Conservation (phyloP, 2,797 vertebrate genomes). For the Ceyx erithaca region DNA sequence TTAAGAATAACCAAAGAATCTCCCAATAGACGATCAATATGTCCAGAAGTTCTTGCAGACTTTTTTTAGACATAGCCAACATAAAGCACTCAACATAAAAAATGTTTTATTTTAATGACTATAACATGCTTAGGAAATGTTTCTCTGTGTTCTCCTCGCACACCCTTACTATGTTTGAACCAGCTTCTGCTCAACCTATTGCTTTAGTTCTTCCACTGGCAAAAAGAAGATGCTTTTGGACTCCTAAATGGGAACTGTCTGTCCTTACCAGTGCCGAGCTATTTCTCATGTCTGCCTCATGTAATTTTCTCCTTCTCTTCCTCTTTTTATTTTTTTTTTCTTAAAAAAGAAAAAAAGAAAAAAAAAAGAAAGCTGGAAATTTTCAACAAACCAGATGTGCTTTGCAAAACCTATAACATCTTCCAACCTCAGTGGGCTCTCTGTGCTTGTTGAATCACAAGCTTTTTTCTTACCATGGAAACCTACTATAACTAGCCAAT, state of each 20-base stretch:
- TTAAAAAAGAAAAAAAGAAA: background rate
- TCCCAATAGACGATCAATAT: conserved; percentile 17
- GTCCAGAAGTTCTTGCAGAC: conserved; percentile 47
- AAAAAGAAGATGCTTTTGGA: conserved; percentile 42
- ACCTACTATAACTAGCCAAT: conserved; percentile 29
- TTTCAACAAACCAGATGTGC: conserved; percentile 67
- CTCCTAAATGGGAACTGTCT: conserved; percentile 52
- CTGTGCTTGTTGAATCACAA: conserved; percentile 53
- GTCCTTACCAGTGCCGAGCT: conserved; percentile 51
- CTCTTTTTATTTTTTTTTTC: background rate
- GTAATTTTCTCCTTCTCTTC: conserved; percentile 18
- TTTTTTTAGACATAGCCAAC: conserved; percentile 46
- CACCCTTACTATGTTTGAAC: conserved; percentile 62
- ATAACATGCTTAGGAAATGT: conserved; percentile 59
- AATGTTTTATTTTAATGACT: conserved; percentile 68
- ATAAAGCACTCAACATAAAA: conserved; percentile 51
- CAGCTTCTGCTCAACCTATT: conserved; percentile 42
- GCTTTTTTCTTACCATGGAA: conserved; percentile 41
- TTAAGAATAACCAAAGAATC: conserved; percentile 51
- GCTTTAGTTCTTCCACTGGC: conserved; percentile 60
- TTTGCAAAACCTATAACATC: conserved; percentile 37
- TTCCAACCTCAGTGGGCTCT: conserved; percentile 44
- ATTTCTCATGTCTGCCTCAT: conserved; percentile 47
- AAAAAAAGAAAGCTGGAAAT: conserved; percentile 9
- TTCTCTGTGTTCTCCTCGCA: conserved; percentile 51